Evolutionary conservation across 1,140 invertebrate species (phyloP), one percentile per base, ranked within the genome.

Genomic region (Harpegnathos saltator): DNA sequence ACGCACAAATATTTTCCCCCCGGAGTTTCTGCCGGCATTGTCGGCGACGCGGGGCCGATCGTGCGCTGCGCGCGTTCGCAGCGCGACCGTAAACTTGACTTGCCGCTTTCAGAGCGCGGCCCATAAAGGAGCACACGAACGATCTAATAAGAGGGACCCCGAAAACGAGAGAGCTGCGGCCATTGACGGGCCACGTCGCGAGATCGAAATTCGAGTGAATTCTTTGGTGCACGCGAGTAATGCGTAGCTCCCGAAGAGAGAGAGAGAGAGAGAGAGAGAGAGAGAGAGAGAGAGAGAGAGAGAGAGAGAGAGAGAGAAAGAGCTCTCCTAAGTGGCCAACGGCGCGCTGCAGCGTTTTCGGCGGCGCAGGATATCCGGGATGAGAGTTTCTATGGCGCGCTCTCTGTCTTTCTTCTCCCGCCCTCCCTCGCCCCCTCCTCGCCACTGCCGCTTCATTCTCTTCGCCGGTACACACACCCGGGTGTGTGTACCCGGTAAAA

Each of bases 341-440:
- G 85, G 86, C 83, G 88, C 75, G 82, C 24, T 77, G 87, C 77
- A 84, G 82, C 82, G 38, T 44, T 91, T 91, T 86, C 85, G 85
- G 75, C 86, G 88, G 86, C 85, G 82, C 85, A 89, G 89, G 89
- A 92, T 91, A 93, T 93, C 92, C 92, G 92, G 92, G 89, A 85
- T 85, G 54, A 77, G 75, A 90, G 86, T 92, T 92, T 91, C 90
- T 91, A 90, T 91, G 86, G 83, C 74, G 75, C n/a, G 71, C 66
- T 84, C 66, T 86, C 66, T 86, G 52, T 80, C 75, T 59, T 69
- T 86, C 73, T 83, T 84, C 85, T 82, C 74, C 75, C 84, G 58
- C 61, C 72, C 84, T n/a, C n/a, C n/a, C n/a, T n/a, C n/a, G n/a
- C n/a, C n/a, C n/a, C n/a, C n/a, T n/a, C n/a, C n/a, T n/a, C n/a